Base-by-base conservation (phyloP, 2,113 vertebrate genomes). In the Amia ocellicauda region DNA sequence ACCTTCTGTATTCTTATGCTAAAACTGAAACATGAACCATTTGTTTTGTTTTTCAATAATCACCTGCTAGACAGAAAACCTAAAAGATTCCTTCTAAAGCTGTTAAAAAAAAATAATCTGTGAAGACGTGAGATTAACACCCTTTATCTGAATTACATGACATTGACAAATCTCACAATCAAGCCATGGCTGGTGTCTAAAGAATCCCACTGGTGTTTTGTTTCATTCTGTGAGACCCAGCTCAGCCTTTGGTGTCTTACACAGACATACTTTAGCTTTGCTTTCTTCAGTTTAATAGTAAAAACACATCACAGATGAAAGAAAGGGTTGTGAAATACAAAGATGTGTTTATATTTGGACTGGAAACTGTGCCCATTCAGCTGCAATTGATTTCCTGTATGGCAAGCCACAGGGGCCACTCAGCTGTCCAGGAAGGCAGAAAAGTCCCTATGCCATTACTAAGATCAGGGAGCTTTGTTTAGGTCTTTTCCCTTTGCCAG, bases 381-480 rank as follows among this genome's bases (percentile, higher is more conserved):
- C 78, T 82, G 75, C 74, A 86, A 78, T 60, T 83, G 68, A 80
- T 83, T 90, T 86, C 85, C 88, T 85, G 78, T 80, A 79, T 70
- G 79, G 80, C 72, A 74, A 74, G 77, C 77, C 74, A 72, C 60
- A 77, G 77, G 64, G 73, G 67, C 74, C 80, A 70, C 75, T 85
- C 69, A 78, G 66, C 80, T 81, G 78, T 74, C 75, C 82, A 74
- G 74, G 76, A 81, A 74, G 56, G 72, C 57, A 52, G 55, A 0
- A 22, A 66, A 74, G 64, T 71, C 75, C 69, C 77, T 70, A 70
- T 61, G 72, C 69, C 55, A 73, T 73, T 69, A 69, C 63, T 64
- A 50, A 74, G 66, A 73, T 59, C 36, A 70, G 62, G 58, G 77
- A 65, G 68, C 73, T 82, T 58, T 79, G 73, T 70, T 73, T 77